phyloP scores from a whole-genome alignment of 2,797 vertebrate genomes.

The Anguilla obscura region DNA sequence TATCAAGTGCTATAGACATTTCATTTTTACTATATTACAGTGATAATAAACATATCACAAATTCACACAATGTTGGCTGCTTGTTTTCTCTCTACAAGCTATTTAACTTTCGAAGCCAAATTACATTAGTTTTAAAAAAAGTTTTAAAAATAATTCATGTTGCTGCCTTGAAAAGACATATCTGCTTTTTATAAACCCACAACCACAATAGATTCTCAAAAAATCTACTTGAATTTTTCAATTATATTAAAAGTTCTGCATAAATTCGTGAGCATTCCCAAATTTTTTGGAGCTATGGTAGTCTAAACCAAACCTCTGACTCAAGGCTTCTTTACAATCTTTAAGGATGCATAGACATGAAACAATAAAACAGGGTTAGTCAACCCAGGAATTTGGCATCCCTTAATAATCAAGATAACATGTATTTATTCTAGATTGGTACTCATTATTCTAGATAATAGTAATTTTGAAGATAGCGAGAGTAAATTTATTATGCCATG shows the following conservation, averaged over 20 bases:
- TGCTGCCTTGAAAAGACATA: neutral
- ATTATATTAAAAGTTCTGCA: neutral
- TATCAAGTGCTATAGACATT: neutral
- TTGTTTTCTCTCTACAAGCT: neutral
- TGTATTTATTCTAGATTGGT: slow-evolving; percentile 13
- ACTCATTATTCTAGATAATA: slow-evolving; percentile 21
- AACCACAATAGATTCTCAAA: neutral
- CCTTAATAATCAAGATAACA: slow-evolving; percentile 24
- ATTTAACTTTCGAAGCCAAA: neutral
- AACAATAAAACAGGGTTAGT: slow-evolving; percentile 18
- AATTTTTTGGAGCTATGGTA: neutral
- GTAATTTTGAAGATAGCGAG: slow-evolving; percentile 15
- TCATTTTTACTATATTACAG: neutral
- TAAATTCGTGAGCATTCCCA: neutral
- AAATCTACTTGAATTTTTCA: neutral
- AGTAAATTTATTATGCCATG: slow-evolving; percentile 26
- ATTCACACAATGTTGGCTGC: neutral
- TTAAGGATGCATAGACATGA: slow-evolving; percentile 12
- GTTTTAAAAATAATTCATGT: neutral
- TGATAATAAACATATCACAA: neutral
- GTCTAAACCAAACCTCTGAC: slow-evolving; percentile 1
- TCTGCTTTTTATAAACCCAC: neutral
- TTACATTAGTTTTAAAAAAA: neutral
- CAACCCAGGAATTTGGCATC: slow-evolving; percentile 12
- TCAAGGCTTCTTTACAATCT: neutral